Evolutionary conservation across 1,140 invertebrate species (phyloP), one percentile per base, ranked within the genome.

Genomic region (Vanessa tameamea): DNA sequence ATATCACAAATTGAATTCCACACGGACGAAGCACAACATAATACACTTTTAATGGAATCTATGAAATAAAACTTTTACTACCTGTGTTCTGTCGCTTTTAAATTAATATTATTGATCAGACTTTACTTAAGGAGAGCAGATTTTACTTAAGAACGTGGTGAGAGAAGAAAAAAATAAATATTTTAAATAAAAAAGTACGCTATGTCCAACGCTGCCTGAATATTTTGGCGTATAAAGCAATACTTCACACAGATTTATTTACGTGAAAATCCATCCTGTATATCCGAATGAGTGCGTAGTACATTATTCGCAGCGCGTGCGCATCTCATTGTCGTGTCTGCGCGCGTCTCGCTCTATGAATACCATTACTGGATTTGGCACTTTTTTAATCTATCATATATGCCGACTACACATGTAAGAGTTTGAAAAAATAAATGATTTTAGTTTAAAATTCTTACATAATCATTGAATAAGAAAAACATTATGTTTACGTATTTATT

Each of bases 291-390:
- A 64, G 55, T 57, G 64, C 72, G 64, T 72, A 55, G 77, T 74
- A 83, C 73, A 43, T 81, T 83, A 87, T 90, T 79, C 88, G 80
- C 76, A 68, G 80, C 84, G 86, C 87, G 87, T 86, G 84, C 84
- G 82, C 82, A 76, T 78, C 84, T 85, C 83, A 86, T 87, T 84
- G 82, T 61, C 66, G 75, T 76, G 82, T 72, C 79, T 37, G 71
- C 50, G 59, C 79, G 80, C 78, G 83, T 81, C 57, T 63, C 80
- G 79, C 74, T 83, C 84, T 84, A 80, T 82, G 87, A 83, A 88
- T 87, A 84, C 68, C 47, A 85, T 84, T 85, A 82, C 76, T 74
- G 77, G 71, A 67, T 80, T 84, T 78, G 77, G 72, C 78, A 76
- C 76, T 82, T 84, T 82, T 84, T 85, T 86, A 80, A 82, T 81